Evolutionary conservation across 1,140 invertebrate species (phyloP), one percentile per base, ranked within the genome.

Genomic region (Zaprionus gabonicus): DNA sequence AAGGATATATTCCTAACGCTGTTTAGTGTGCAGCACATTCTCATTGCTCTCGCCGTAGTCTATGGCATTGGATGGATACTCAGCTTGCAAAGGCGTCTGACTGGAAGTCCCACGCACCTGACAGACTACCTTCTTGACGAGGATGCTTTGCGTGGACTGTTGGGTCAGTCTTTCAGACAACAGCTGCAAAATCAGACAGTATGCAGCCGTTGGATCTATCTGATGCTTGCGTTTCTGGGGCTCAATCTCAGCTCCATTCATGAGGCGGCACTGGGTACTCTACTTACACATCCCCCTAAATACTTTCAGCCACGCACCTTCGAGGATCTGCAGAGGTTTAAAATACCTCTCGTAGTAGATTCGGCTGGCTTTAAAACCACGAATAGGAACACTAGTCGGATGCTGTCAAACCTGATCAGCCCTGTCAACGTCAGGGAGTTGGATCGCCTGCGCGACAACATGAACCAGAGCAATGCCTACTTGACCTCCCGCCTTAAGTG

Each of bases 241-340:
- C 71, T 91, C 1, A 82, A 85, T 62, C 20, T 91, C 0, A 85
- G 59, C 57, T 77, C 67, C n/a, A 80, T 90, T 3, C 84, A 85
- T 25, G 76, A 80, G 25, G 86, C 85, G 0, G 75, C 69, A 2
- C 71, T 90, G 17, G 82, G 78, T 20, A 90, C 85, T 0, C 56
- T 85, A 13, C 67, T 90, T 20, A 83, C 85, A 0, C 85, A 91
- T 38, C 86, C 79, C 0, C 86, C 85, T 1, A 71, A 73, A 9
- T 25, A 75, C 25, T 81, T 82, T 49, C 85, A 90, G 49, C 76
- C 82, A 0, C 76, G 73, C 5, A 85, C 36, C 56, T 80, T 91
- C 6, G 28, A 49, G 2, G 86, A 91, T 59, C 31, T 90, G 1
- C 28, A 28, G 4, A 49, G 65, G 0, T 56, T 41, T 0, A 25